Base-by-base conservation (phyloP, 2,888 invertebrate species). In the Morpho helenor region DNA sequence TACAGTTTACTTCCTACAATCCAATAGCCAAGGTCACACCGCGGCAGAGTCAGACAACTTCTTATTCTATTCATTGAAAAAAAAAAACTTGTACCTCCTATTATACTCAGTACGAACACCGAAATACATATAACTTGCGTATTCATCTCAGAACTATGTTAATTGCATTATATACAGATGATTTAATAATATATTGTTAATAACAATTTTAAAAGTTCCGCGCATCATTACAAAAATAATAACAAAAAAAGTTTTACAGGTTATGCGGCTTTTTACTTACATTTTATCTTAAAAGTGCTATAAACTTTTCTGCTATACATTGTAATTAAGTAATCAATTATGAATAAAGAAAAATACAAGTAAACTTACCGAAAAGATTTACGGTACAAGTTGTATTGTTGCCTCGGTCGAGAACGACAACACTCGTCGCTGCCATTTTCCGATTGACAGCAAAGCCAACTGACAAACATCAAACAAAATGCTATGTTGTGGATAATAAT, bases 331-430 rank as follows among this genome's bases (percentile, higher is more conserved):
- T 46, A 8, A n/a, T 10, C 49, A 50, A 48, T 52, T 60, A 16
- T 16, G 50, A 52, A 46, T 49, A 23, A n/a, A 51, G 5, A 31
- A 3, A 31, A 40, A 48, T 10, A 57, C 44, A 55, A 56, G 45
- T 48, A 54, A 56, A 92, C 94, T 94, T 92, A 98, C 98, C 98
- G 92, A 97, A 97, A 90, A 98, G 94, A 93, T 98, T 98, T 87
- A 98, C 96, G 80, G 97, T 97, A 92, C 97, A 97, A 85, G 97
- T 97, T 87, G 97, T 98, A 92, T 97, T 97, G 92, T 98, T 97
- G 89, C 97, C 97, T 88, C 98, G 94, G 92, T 98, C 97, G 82
- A 97, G 93, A 81, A 97, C 96, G 90, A 98, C 97, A 91, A 97
- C 97, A 94, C 96, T 97, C 84, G 97, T 97, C 92, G 96, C 96